These are phyloP conservation scores for Tribolium madens DNA, from an alignment of 1,140 invertebrate genomes.

Conservation along the genomic window DNA sequence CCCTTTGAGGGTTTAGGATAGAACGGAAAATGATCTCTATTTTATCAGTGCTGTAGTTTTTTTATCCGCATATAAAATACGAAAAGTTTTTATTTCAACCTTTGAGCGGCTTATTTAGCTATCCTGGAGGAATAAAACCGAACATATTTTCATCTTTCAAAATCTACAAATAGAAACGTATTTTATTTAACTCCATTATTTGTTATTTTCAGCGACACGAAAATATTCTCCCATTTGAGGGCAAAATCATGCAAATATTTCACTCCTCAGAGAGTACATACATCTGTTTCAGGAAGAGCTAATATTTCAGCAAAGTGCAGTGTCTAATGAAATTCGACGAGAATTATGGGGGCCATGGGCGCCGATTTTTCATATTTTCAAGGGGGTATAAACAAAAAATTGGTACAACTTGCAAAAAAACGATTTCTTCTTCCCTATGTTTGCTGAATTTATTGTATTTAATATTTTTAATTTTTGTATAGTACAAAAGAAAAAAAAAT, in stretches of 20 bases:
- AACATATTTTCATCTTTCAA: background rate
- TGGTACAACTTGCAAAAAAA: no score
- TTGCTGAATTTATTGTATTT: no score
- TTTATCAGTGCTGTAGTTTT: conserved; percentile 30
- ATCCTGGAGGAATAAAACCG: background rate
- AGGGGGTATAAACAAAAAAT: no score
- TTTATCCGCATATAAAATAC: conserved; percentile 4
- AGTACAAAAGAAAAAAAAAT: no score
- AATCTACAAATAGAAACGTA: background rate
- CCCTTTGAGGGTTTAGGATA: conserved; percentile 28
- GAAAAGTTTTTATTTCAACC: conserved; percentile 6
- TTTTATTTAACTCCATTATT: background rate
- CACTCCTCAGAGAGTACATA: background rate
- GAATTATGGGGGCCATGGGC: no score
- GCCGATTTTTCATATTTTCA: no score
- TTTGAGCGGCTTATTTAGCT: background rate
- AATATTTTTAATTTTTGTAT: no score
- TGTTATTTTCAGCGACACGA: background rate
- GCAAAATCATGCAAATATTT: background rate
- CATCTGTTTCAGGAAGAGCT: background rate
- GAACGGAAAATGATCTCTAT: conserved; percentile 20
- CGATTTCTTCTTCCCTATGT: no score
- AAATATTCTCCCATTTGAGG: background rate
- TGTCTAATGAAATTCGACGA: background rate
- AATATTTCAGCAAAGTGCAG: conserved; percentile 4